Evolutionary conservation across 2,113 vertebrate species (phyloP).

Genomic region (Dascyllus trimaculatus): DNA sequence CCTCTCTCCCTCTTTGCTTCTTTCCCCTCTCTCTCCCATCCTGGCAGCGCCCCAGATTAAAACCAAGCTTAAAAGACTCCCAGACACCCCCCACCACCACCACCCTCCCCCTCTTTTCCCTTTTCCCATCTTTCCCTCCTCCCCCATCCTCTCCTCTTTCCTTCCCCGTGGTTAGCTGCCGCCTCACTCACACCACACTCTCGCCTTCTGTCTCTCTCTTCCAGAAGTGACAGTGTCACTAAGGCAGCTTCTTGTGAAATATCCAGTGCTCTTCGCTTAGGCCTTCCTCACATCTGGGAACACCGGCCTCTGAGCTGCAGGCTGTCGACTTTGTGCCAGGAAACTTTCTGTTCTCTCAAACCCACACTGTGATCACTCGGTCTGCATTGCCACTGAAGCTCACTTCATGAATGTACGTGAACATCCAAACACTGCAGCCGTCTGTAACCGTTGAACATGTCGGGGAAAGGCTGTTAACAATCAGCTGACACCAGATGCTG

Average conservation of each 20-base stretch:
- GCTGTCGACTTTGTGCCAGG: too few relatives aligned
- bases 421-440: too few relatives aligned
- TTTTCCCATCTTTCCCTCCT: conserved; percentile 8
- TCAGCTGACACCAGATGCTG: too few relatives aligned
- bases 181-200: conserved; percentile 24
- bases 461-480: too few relatives aligned
- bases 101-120: not conserved
- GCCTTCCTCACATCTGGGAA: not conserved
- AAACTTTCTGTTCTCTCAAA: too few relatives aligned
- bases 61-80: conserved; percentile 58
- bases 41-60: conserved; percentile 50
- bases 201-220: not conserved
- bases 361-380: too few relatives aligned
- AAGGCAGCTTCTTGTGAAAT: not conserved
- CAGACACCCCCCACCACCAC: not conserved
- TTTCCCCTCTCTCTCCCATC: conserved; percentile 6
- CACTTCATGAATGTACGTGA: too few relatives aligned
- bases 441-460: too few relatives aligned
- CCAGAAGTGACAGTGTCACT: not conserved
- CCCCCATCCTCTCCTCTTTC: conserved; percentile 10
- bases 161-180: conserved; percentile 17
- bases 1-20: conserved; percentile 24
- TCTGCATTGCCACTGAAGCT: too few relatives aligned
- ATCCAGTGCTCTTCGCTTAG: not conserved
- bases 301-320: too few relatives aligned